These are phyloP conservation scores for Muscicapa adusta DNA, from an alignment of 2,113 vertebrate genomes.

Conservation along the genomic window DNA sequence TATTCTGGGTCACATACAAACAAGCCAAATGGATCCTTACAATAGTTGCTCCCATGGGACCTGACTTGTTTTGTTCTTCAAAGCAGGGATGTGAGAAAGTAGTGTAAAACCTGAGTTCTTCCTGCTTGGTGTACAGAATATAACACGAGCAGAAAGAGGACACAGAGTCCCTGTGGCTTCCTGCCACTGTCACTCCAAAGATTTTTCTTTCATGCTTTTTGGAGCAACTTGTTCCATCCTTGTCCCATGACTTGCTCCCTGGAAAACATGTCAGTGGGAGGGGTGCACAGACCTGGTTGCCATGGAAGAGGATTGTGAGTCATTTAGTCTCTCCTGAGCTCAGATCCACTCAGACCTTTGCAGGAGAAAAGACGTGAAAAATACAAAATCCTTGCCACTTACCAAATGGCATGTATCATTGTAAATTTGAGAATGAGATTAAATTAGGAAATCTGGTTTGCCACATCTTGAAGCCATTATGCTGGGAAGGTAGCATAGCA, in stretches of 20 bases:
- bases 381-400: not conserved
- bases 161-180: not conserved
- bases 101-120: not conserved
- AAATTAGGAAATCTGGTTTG: not conserved
- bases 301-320: not conserved
- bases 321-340: not conserved
- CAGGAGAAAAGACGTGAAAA: not conserved
- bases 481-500: fast-evolving
- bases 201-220: not conserved
- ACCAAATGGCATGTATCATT: not conserved
- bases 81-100: not conserved
- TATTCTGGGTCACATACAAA: not conserved
- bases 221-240: not conserved
- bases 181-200: not conserved
- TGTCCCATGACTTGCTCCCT: not conserved
- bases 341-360: not conserved
- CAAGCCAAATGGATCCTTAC: not conserved
- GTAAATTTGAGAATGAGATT: not conserved
- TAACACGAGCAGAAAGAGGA: not conserved
- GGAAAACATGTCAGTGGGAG: fast-evolving
- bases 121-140: not conserved
- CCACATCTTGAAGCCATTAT: not conserved
- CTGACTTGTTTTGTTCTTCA: not conserved
- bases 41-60: not conserved
- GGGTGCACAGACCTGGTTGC: not conserved